Conservation (phyloP, 1,140 invertebrate genomes). For the Drosophila kikkawai region DNA sequence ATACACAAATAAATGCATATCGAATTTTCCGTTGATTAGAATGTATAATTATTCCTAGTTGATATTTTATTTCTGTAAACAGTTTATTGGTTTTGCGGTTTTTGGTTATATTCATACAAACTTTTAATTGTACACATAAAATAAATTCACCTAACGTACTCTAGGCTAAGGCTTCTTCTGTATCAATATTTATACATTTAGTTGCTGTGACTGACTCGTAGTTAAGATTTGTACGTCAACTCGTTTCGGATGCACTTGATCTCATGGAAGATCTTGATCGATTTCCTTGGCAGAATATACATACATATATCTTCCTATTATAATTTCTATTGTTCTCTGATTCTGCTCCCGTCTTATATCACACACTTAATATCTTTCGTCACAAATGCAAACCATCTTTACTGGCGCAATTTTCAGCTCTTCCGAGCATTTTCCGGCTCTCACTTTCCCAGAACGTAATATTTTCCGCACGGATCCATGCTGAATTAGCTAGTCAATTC, state of each 20-base stretch:
- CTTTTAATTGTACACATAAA: constrained; percentile 69
- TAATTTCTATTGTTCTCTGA: constrained; percentile 53
- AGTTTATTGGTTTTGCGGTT: constrained; percentile 41
- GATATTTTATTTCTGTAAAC: constrained; percentile 28
- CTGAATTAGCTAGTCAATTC: not conserved
- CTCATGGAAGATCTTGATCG: constrained; percentile 59
- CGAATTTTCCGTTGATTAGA: not conserved
- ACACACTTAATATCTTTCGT: constrained; percentile 46
- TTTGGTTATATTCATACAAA: constrained; percentile 59
- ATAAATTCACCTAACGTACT: constrained; percentile 52
- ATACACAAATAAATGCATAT: too few relatives aligned
- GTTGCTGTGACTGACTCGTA: constrained; percentile 66
- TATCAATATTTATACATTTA: constrained; percentile 24
- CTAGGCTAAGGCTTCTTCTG: constrained; percentile 18
- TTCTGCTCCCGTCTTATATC: constrained; percentile 41
- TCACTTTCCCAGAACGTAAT: constrained; percentile 3
- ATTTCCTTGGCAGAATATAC: constrained; percentile 17
- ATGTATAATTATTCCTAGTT: not conserved
- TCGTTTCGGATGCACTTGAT: constrained; percentile 46
- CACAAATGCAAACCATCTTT: constrained; percentile 12
- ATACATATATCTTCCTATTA: constrained; percentile 12
- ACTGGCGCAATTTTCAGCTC: not conserved
- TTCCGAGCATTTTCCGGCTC: not conserved
- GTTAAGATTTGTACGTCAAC: constrained; percentile 71
- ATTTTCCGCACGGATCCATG: not conserved